Percentiles rank a stretch among this genome's conserved stretches.
phyloP scores from a whole-genome alignment of 2,113 vertebrate genomes.

The Nycticorax nycticorax region DNA sequence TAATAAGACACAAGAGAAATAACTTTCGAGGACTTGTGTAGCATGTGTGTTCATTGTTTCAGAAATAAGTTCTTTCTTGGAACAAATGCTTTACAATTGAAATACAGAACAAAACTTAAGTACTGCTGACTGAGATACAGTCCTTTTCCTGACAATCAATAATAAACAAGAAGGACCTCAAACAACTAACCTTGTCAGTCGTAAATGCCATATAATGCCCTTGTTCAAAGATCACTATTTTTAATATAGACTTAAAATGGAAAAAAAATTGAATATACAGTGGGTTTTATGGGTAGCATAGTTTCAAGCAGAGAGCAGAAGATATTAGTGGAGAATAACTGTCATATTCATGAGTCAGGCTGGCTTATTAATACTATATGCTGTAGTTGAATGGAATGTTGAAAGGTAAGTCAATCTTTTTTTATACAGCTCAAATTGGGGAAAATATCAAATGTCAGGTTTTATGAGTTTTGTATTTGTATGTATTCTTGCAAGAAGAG shows the following conservation, averaged over 20 bases:
- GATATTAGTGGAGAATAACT: not conserved
- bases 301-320: not conserved
- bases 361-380: not conserved
- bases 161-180: not conserved
- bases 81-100: not conserved
- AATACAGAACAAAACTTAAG: not conserved
- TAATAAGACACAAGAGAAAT: not conserved
- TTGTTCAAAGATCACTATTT: not conserved
- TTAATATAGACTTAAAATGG: not conserved
- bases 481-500: not conserved
- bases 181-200: not conserved
- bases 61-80: not conserved
- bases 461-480: slow-evolving; percentile 24
- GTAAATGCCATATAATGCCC: not conserved
- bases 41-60: not conserved
- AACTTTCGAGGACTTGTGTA: not conserved
- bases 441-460: slow-evolving; percentile 5
- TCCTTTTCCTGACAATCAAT: not conserved
- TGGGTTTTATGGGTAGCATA: not conserved
- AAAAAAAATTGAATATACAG: not conserved
- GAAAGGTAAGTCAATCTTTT: not conserved
- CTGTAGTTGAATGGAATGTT: not conserved
- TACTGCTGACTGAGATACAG: not conserved
- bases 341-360: not conserved
- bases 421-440: not conserved